Evolutionary conservation across 2,888 invertebrate species (phyloP).

Genomic region (Macrophya annulata): DNA sequence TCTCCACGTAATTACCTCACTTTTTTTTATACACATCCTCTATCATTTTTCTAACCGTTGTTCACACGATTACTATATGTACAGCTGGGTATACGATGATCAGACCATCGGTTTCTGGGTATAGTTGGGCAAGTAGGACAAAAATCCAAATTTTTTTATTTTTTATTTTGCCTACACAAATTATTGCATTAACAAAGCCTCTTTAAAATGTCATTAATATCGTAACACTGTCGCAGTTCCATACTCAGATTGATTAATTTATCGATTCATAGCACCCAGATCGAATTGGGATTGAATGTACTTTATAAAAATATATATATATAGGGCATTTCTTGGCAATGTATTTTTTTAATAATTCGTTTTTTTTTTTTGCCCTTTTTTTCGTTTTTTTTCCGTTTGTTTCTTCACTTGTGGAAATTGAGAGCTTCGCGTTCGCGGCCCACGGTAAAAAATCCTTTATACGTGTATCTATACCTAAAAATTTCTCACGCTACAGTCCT

Average conservation of each 20-base stretch:
- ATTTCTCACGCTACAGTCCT: conserved; percentile 51
- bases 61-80: not conserved
- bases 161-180: not conserved
- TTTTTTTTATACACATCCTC: conserved; percentile 34
- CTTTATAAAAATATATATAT: too few species aligned
- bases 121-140: not conserved
- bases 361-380: not conserved
- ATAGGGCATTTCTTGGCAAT: too few species aligned
- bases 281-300: too few species aligned
- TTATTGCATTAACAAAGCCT: not conserved
- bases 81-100: not conserved
- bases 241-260: too few species aligned
- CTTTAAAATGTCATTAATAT: not conserved
- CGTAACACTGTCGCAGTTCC: too few species aligned
- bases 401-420: not conserved
- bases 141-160: not conserved
- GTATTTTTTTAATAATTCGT: too few species aligned
- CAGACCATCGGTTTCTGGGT: not conserved
- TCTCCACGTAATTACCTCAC: conserved; percentile 18
- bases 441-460: not conserved
- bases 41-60: conserved; percentile 27
- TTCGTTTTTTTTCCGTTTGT: not conserved
- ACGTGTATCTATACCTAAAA: not conserved
- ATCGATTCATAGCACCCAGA: too few species aligned
- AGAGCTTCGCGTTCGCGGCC: not conserved